Evolutionary conservation across 2,113 vertebrate genomes (phyloP), one percentile per base, ranked within the genome.

Genomic region (Lophotis ruficrista): DNA sequence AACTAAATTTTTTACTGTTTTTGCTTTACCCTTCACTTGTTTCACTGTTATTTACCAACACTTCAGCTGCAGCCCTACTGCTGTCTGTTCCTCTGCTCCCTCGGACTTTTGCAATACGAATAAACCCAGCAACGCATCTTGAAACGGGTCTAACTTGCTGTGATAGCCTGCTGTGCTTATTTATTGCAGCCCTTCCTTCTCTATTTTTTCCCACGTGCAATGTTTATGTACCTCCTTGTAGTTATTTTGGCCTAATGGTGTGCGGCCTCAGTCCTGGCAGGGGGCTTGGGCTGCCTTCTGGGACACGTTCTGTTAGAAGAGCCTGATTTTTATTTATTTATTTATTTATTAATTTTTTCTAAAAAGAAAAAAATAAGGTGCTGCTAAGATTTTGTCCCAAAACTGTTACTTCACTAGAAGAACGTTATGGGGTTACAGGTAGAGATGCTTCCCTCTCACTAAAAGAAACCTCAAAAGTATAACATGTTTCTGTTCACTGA

Each of bases 381-480:
- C 16, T 62, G 14, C 30, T 33, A 48, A 17, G 15, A 6, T 47
- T 60, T 90, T 56, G 38, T 35, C 30, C 33, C 21, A 2, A 54
- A 27, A 71, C 21, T 33, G 25, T 57, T 58, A 11, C 4, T 75
- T 54, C n/a, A 14, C 27, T 30, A 4, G 38, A 8, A 53, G 33
- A 58, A 48, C 45, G 10, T 48, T 35, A 47, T 6, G 4, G 75
- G 11, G 1, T 35, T 60, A 23, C 12, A 35, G 38, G 25, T 33
- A 31, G 47, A 91, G 45, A 14, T 12, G 3, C 20, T 47, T 68
- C 57, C 51, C 9, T 79, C 30, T 9, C 22, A 5, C 45, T 28
- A 9, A 21, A 48, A 20, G 17, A 56, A 70, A 28, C 11, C 10
- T 17, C 30, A 4, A 1, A n/a, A 64, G 5, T 1, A 0, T 4